Conservation (phyloP, 2,888 invertebrate species). For the Strigamia transsilvanica region DNA sequence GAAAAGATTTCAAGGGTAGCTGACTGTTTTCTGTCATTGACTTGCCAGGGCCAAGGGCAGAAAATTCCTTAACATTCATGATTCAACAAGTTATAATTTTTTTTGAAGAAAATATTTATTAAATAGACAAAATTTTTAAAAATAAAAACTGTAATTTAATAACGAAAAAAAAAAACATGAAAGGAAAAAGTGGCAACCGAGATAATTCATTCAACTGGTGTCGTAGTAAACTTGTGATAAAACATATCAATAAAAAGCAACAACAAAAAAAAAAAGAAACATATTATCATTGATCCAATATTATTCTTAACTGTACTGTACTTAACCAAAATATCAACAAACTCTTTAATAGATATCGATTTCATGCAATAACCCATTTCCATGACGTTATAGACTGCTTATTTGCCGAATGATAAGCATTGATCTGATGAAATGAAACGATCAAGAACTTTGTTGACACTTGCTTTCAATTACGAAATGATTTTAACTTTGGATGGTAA, state of each 20-base stretch:
- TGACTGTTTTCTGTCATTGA: conserved; percentile 47
- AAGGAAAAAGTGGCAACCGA: not conserved
- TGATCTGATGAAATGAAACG: not conserved
- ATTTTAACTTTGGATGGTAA: conserved; percentile 17
- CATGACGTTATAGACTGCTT: not conserved
- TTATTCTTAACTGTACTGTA: not conserved
- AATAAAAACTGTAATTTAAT: not conserved
- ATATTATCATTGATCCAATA: not conserved
- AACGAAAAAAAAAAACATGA: not conserved
- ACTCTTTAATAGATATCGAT: not conserved
- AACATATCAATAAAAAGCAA: too few relatives aligned
- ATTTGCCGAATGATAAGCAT: not conserved
- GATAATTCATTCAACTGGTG: not conserved
- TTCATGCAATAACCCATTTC: conserved; percentile 5
- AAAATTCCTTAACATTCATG: conserved; percentile 16
- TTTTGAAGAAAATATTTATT: not conserved
- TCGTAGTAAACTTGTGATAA: too few relatives aligned
- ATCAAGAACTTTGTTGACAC: not conserved
- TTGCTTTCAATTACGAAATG: conserved; percentile 2
- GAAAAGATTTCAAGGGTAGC: conserved; percentile 40
- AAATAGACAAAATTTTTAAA: not conserved
- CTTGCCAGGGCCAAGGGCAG: conserved; percentile 48
- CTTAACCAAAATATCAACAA: too few relatives aligned
- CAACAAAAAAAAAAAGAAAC: not conserved
- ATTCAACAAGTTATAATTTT: conserved; percentile 3